Percentiles rank a stretch among this genome's conserved stretches.
phyloP scores from a whole-genome alignment of 23 tunicate genomes.

The Phallusia fumigata region DNA sequence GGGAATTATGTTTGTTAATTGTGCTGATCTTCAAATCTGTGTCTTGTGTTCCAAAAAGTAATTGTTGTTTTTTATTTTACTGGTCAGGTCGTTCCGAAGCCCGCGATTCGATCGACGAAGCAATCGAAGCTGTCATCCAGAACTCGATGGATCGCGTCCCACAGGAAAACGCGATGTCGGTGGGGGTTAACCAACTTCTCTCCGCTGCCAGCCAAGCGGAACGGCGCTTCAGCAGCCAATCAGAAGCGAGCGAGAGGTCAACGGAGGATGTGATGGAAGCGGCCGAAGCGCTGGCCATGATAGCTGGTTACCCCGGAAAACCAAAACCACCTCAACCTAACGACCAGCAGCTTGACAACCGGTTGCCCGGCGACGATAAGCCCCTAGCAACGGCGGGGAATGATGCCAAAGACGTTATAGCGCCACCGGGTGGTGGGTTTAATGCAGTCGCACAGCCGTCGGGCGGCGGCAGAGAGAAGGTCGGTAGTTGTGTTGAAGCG shows the following conservation, averaged over 20 bases:
- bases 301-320: conserved; percentile 37
- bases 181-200: conserved; percentile 42
- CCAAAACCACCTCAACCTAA: neutral
- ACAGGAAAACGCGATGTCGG: neutral
- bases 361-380: neutral
- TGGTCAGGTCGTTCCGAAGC: conserved; percentile 1
- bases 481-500: too few species aligned
- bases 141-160: neutral
- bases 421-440: neutral
- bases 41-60: too few species aligned
- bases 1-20: too few species aligned
- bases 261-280: conserved; percentile 70
- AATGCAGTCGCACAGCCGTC: neutral
- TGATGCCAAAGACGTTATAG: neutral
- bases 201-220: conserved; percentile 41
- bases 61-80: too few species aligned
- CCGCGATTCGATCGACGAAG: conserved; percentile 72
- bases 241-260: conserved; percentile 28
- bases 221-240: conserved; percentile 39
- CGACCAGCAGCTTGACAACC: neutral
- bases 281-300: conserved; percentile 74
- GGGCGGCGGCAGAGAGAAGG: neutral
- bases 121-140: conserved; percentile 66
- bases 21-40: too few species aligned
- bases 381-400: neutral